Evolutionary conservation across 2,797 vertebrate genomes (phyloP).

Genomic region (Numenius phaeopus): DNA sequence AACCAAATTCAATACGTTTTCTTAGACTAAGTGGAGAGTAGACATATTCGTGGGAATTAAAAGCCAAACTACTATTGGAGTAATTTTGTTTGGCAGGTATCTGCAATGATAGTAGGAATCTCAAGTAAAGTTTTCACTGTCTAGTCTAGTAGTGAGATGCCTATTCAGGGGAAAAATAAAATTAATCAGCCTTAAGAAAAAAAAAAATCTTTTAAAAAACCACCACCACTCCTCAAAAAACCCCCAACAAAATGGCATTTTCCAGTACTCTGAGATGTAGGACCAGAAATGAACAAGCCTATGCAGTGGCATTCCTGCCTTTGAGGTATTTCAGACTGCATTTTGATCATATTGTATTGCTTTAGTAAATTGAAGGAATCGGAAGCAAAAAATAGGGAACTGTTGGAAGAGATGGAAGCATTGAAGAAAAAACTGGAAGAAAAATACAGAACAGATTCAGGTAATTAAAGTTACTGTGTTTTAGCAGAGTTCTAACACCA

Average conservation of each 20-base stretch:
- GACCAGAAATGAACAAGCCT: background rate
- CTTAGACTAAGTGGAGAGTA: background rate
- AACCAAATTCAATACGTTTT: background rate
- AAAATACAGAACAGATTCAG: conserved; percentile 87
- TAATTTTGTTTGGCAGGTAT: background rate
- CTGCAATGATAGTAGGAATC: background rate
- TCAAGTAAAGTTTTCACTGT: background rate
- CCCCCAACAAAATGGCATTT: background rate
- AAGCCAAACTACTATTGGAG: background rate
- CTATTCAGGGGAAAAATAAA: background rate
- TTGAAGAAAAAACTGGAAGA: conserved; percentile 95
- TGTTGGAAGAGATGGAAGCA: conserved; percentile 88
- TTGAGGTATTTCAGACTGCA: background rate
- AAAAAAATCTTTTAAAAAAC: background rate
- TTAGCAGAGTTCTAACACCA: background rate
- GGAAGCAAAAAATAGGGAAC: conserved; percentile 86
- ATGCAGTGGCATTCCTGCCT: background rate
- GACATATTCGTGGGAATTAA: background rate
- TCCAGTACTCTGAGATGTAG: background rate
- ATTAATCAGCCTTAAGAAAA: background rate
- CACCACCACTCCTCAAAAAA: background rate
- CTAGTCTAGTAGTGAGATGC: background rate
- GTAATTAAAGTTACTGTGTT: conserved; percentile 71
- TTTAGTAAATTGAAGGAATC: conserved; percentile 92
- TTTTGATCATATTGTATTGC: background rate